These are phyloP conservation scores for Sebastes steindachneri DNA, from an alignment of 2,797 vertebrate species.

Conservation along the genomic window DNA sequence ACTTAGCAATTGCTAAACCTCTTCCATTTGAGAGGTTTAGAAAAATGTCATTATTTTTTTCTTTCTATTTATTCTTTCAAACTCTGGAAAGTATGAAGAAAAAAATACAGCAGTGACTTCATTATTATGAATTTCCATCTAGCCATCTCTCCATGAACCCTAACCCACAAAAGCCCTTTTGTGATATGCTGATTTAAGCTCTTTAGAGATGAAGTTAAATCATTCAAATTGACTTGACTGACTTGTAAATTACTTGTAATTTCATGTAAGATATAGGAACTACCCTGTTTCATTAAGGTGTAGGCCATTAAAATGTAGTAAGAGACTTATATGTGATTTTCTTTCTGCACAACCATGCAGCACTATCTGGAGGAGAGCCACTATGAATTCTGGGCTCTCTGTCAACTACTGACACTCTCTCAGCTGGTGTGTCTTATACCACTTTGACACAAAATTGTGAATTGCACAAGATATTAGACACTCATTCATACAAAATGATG, in stretches of 20 bases:
- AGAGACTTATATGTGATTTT: constrained; percentile 42
- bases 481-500: constrained; percentile 20
- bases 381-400: constrained; percentile 55
- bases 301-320: constrained; percentile 50
- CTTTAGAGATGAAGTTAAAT: constrained; percentile 35
- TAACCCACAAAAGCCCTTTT: constrained; percentile 9
- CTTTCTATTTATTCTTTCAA: constrained; percentile 55
- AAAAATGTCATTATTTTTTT: constrained; percentile 62
- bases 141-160: constrained; percentile 9
- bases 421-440: constrained; percentile 38
- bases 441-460: constrained; percentile 27
- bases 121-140: constrained; percentile 27
- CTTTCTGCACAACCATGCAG: constrained; percentile 38
- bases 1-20: constrained; percentile 76
- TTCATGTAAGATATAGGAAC: constrained; percentile 45
- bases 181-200: constrained; percentile 45
- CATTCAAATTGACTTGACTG: constrained; percentile 46
- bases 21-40: constrained; percentile 66
- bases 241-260: constrained; percentile 41
- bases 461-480: constrained; percentile 10
- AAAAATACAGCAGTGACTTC: constrained; percentile 28
- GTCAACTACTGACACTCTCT: constrained; percentile 53
- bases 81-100: constrained; percentile 43
- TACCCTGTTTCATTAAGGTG: constrained; percentile 53
- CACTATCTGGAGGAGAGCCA: constrained; percentile 52